Base-by-base conservation (phyloP, 2,888 invertebrate genomes). In the Trissolcus brochymenae region DNA sequence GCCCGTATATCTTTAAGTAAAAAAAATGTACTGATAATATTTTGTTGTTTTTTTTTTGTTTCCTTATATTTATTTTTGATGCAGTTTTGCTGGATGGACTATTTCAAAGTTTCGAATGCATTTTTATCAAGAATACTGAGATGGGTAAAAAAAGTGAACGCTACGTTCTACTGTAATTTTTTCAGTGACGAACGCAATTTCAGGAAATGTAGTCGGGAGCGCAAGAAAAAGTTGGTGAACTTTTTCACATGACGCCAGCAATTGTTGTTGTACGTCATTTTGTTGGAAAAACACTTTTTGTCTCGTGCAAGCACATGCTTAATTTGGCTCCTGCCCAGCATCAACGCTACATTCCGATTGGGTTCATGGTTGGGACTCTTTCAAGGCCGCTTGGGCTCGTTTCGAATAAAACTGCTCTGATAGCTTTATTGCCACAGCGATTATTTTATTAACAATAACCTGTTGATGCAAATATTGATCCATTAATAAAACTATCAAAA, bases 301-400 rank as follows among this genome's bases (percentile, higher is more conserved):
- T 53, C 53, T 46, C 40, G 61, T 57, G 43, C 60, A 54, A 68
- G 74, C 56, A 68, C 74, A 74, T 68, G 74, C 74, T 57, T 74
- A 62, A 35, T 75, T 75, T 75, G 74, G 74, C 74, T 54, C 54
- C n/a, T 49, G 46, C 53, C 74, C 74, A 75, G 59, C 53, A 35
- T 35, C 62, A 51, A 67, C 61, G 62, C 25, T 62, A 65, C 74
- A 68, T 75, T 75, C 74, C 74, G 53, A 62, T 68, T 75, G 60
- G 73, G 68, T 75, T 75, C 74, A 75, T 75, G 74, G 74, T 75
- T 75, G 46, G 67, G 62, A 61, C 35, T 67, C 21, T 67, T 62
- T 74, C 74, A 67, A 74, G 74, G 74, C 62, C 67, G 59, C 41
- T 46, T 55, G 57, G 55, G 60, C 50, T 73, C 41, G 43, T 43